Evolutionary conservation across 2,113 vertebrate genomes (phyloP), one percentile per base, ranked within the genome.

Genomic region (Paedocypris sp.): DNA sequence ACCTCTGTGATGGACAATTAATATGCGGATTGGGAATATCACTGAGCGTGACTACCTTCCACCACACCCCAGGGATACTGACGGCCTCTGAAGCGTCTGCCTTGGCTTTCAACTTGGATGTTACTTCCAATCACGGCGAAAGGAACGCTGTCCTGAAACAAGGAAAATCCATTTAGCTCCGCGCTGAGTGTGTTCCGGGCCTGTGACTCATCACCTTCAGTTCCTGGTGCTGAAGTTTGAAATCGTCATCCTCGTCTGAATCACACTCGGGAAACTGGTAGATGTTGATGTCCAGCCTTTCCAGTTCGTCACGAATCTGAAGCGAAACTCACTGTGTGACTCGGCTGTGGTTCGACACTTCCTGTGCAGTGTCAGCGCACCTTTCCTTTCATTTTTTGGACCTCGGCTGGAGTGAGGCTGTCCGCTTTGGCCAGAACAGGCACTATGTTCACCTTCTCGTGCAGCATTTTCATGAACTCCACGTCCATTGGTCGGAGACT

Each of bases 371-470:
- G 4, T 38, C 23, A 15, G 60, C 45, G 23, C 25, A 81, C 81
- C 78, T 81, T 83, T 16, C 62, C 56, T 60, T 83, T 84, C 51
- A 77, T 83, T 20, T 61, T 79, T 67, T 4, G 36, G 50, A 83
- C 58, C 67, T 86, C 85, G 1, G 31, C 26, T 13, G 49, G 71
- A 3, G 83, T 87, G 58, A 86, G 71, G 50, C 79, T 72, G 73
- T 87, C 85, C 0, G 83, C 82, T 77, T 87, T 87, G 57, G 85
- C 82, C 73, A 87, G 23, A 0, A 87, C 41, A 9, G 85, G 85
- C 19, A 87, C 64, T 4, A 87, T 78, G 73, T 83, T 87, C 54
- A 87, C 85, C 45, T 85, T 86, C 18, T 79, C 75, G 46, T 86
- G 84, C 36, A 86, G 56, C 0, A 74, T 76, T 42, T 53, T 81